phyloP scores from a whole-genome alignment of 1,140 invertebrate species.

The Euura lappo region DNA sequence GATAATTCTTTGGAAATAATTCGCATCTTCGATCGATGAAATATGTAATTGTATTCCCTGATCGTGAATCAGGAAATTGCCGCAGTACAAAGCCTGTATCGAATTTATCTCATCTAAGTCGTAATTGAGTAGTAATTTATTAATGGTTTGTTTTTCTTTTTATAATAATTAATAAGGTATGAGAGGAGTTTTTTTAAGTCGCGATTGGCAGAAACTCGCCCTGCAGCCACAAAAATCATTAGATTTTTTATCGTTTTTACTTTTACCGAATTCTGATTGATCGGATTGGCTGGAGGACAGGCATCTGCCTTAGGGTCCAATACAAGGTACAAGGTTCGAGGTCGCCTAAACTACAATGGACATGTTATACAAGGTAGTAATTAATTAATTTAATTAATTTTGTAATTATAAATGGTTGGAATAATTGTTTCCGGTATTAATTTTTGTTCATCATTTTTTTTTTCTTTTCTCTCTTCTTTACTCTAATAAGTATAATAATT shows the following conservation, averaged over 20 bases:
- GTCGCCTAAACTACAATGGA: slow-evolving; percentile 27
- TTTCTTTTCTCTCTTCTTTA: neutral
- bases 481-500: no score
- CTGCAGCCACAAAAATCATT: neutral
- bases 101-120: neutral
- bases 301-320: neutral
- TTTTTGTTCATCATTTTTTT: slow-evolving; percentile 20
- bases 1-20: no score
- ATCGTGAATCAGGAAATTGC: neutral
- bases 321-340: slow-evolving; percentile 24
- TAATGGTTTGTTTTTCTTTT: neutral
- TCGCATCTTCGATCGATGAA: no score
- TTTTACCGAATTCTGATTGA: no score
- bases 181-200: neutral
- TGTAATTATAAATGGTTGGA: no score
- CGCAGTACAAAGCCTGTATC: neutral
- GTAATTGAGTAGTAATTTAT: neutral
- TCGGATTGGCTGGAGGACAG: no score
- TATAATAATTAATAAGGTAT: slow-evolving; percentile 5
- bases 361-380: slow-evolving; percentile 28
- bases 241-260: no score
- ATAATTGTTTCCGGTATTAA: no score
- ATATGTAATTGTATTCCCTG: no score
- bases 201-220: neutral
- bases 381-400: no score